These are phyloP conservation scores for Lacanobia wlatinum DNA, from an alignment of 2,888 invertebrate species.

Conservation along the genomic window DNA sequence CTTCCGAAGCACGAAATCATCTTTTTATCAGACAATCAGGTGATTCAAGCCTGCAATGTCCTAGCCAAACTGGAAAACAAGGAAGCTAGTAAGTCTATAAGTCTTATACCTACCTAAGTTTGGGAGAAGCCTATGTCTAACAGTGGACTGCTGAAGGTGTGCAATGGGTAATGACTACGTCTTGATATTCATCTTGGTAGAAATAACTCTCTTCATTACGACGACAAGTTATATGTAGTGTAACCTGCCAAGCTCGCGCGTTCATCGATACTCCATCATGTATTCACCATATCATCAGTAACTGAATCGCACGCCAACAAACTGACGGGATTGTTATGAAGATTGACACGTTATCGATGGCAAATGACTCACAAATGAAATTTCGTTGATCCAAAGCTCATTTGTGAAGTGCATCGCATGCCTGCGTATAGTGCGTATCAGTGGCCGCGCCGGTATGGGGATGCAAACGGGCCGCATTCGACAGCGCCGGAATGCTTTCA, in stretches of 20 bases:
- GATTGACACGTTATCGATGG: slow-evolving; percentile 58
- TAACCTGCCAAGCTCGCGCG: background rate
- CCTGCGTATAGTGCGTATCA: slow-evolving; percentile 82
- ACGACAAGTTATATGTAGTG: background rate
- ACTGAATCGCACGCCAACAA: slow-evolving; percentile 32
- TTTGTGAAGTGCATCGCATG: slow-evolving; percentile 82
- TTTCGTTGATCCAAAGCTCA: slow-evolving; percentile 83
- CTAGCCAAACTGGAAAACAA: too few relatives aligned
- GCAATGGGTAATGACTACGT: background rate
- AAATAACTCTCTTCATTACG: too few relatives aligned
- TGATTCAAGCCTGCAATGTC: too few relatives aligned
- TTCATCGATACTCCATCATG: background rate
- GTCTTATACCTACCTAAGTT: background rate
- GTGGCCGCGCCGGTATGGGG: slow-evolving; percentile 75
- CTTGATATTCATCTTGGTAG: background rate
- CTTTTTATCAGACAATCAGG: too few relatives aligned
- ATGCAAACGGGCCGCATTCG: slow-evolving; percentile 82
- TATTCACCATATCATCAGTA: slow-evolving; percentile 23
- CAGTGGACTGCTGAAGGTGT: background rate
- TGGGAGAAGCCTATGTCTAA: background rate
- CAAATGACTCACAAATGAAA: slow-evolving; percentile 77
- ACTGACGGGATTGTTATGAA: slow-evolving; percentile 52
- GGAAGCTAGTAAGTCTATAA: too few relatives aligned
- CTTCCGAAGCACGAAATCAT: too few relatives aligned
- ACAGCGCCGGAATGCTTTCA: slow-evolving; percentile 87